Conservation (phyloP, 1,140 invertebrate species). For the Rhyacophila brunnea region DNA sequence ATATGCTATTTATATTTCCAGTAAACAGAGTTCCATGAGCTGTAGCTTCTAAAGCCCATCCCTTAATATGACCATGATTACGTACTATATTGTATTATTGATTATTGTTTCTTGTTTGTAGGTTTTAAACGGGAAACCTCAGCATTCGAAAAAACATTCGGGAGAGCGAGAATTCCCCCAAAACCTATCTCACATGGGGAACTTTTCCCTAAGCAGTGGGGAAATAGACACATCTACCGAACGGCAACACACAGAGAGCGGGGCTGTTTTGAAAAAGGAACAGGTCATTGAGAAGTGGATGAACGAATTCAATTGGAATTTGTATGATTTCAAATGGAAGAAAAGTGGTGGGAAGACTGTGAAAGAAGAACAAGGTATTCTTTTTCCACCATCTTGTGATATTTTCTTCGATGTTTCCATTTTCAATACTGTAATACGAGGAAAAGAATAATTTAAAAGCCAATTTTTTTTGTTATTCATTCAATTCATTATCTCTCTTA, state of each 20-base stretch:
- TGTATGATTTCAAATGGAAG: constrained; percentile 29
- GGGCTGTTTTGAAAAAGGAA: constrained; percentile 16
- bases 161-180: constrained; percentile 22
- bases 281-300: constrained; percentile 22
- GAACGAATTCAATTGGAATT: constrained; percentile 24
- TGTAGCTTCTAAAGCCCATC: too few species aligned
- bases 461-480: too few species aligned
- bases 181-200: constrained; percentile 3
- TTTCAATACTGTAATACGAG: too few species aligned
- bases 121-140: constrained; percentile 16
- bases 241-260: not conserved
- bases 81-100: not conserved
- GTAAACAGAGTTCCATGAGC: too few species aligned
- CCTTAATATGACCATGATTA: too few species aligned
- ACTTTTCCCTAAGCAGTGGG: constrained; percentile 10
- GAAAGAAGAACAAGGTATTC: constrained; percentile 19
- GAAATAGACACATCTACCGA: not conserved
- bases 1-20: too few species aligned
- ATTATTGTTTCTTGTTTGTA: not conserved
- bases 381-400: too few species aligned
- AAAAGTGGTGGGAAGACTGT: constrained; percentile 20
- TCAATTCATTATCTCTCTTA: too few species aligned
- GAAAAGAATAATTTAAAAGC: too few species aligned
- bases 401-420: too few species aligned
- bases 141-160: constrained; percentile 24